Evolutionary conservation across 2,113 vertebrate genomes (phyloP).

Genomic region (Ceyx cyanopectus): DNA sequence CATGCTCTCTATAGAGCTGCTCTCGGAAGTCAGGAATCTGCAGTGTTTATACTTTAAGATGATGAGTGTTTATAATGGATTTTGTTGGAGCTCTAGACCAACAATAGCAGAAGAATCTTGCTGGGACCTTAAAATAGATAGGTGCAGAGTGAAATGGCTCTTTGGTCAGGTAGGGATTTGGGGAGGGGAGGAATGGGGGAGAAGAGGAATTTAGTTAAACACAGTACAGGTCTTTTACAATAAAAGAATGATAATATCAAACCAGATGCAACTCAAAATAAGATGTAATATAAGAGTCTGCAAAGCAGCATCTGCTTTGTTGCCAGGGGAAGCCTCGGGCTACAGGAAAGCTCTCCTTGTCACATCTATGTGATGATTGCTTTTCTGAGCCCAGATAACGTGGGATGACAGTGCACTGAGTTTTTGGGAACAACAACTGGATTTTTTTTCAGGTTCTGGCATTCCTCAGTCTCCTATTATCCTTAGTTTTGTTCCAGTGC

Average conservation of each 20-base stretch:
- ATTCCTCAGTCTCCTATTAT: background rate
- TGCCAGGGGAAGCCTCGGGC: background rate
- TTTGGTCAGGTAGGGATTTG: background rate
- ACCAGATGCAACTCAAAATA: background rate
- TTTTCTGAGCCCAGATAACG: background rate
- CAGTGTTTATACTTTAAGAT: constrained; percentile 48
- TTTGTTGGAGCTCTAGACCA: constrained; percentile 24
- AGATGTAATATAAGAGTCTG: background rate
- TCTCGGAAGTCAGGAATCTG: constrained; percentile 59
- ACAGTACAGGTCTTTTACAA: background rate
- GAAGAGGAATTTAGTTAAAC: background rate
- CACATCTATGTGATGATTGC: background rate
- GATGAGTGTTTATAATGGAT: constrained; percentile 52
- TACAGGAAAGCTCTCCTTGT: background rate
- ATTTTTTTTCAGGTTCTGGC: background rate
- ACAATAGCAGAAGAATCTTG: constrained; percentile 57
- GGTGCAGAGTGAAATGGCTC: background rate
- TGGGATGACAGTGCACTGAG: background rate
- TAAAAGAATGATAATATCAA: background rate
- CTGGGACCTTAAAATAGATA: constrained; percentile 49
- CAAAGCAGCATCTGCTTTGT: background rate
- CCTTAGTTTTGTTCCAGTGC: background rate
- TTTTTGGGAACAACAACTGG: background rate
- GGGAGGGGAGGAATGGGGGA: background rate
- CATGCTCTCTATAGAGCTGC: background rate